These are phyloP conservation scores for Masticophis lateralis DNA, from an alignment of 2,797 vertebrate species.

Conservation along the genomic window DNA sequence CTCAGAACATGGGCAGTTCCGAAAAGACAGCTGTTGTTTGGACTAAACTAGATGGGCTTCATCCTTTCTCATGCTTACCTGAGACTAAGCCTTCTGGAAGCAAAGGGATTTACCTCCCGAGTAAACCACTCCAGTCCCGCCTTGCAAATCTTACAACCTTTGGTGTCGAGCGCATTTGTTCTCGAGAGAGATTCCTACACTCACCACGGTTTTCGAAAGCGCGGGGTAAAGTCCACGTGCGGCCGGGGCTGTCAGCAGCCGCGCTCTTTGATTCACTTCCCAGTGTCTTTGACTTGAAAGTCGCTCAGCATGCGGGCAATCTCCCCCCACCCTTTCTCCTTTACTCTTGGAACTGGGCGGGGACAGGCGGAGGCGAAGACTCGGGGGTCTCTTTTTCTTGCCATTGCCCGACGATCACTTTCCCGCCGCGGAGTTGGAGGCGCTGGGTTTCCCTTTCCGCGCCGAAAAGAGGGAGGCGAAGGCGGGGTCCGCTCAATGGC, in stretches of 20 bases:
- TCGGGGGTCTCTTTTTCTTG: not conserved
- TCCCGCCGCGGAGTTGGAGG: not conserved
- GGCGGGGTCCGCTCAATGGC: not conserved
- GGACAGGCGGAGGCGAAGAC: not conserved
- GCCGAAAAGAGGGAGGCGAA: not conserved
- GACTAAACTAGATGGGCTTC: not conserved
- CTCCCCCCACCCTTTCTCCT: not conserved
- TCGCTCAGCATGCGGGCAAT: not conserved
- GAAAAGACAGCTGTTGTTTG: too few species aligned
- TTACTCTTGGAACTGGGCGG: not conserved
- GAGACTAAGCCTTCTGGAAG: not conserved
- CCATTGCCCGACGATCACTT: too few species aligned
- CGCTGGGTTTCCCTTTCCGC: not conserved
- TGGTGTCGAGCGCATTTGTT: not conserved
- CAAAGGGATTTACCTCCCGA: not conserved
- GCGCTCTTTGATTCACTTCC: not conserved
- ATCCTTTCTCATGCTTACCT: not conserved
- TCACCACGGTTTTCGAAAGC: not conserved
- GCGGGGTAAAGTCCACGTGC: not conserved
- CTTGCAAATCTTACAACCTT: too few species aligned
- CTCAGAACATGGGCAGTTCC: not conserved
- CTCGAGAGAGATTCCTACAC: not conserved
- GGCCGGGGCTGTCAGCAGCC: not conserved
- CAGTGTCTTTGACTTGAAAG: not conserved
- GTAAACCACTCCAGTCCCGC: not conserved